These are phyloP conservation scores for Parapsyche elsis DNA, from an alignment of 1,140 invertebrate genomes.

Conservation along the genomic window DNA sequence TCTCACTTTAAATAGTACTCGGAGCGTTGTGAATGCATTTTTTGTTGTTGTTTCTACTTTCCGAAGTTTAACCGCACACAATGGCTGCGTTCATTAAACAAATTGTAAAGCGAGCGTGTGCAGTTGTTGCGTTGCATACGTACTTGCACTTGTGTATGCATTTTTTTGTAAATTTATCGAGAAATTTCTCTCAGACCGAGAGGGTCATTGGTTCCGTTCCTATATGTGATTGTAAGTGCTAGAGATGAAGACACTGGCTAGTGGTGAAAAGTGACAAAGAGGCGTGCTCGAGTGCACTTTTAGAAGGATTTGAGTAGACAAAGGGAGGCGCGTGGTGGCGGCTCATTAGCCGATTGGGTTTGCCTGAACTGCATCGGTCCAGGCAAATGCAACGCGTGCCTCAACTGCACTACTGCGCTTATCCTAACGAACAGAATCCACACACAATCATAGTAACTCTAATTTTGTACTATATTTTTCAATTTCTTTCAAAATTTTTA, in stretches of 20 bases:
- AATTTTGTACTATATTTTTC: background rate
- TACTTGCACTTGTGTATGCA: no score
- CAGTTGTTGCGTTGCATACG: no score
- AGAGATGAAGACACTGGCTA: background rate
- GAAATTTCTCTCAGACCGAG: no score
- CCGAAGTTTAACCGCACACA: no score
- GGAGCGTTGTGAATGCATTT: no score
- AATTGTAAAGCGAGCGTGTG: no score
- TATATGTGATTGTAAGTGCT: no score
- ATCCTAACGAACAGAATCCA: conserved; percentile 28
- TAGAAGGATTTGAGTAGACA: background rate
- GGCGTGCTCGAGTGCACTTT: background rate
- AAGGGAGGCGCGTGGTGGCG: conserved; percentile 22
- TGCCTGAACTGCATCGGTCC: background rate
- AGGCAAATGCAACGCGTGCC: conserved; percentile 44
- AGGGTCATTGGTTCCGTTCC: no score
- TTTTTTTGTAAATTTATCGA: no score
- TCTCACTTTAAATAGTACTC: background rate
- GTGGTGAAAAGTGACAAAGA: background rate
- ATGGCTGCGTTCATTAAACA: no score
- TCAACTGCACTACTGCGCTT: conserved; percentile 5
- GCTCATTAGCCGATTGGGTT: conserved; percentile 56
- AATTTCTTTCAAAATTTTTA: background rate
- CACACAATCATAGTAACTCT: conserved; percentile 16
- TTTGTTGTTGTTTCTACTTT: no score